These are phyloP conservation scores for Phthorimaea operculella DNA, from an alignment of 1,140 invertebrate species.

Conservation along the genomic window DNA sequence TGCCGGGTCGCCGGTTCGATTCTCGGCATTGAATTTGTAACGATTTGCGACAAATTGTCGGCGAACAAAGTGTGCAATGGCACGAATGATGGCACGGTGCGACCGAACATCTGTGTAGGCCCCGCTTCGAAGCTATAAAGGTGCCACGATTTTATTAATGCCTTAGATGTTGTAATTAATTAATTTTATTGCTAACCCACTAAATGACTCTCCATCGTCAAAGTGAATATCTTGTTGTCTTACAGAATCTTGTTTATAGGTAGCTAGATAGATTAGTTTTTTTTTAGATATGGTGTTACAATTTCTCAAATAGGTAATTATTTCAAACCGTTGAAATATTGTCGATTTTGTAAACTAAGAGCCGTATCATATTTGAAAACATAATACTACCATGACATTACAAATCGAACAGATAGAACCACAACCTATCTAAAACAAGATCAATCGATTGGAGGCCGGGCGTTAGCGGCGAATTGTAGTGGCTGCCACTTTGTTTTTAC, in stretches of 20 bases:
- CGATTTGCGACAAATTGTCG: constrained; percentile 21
- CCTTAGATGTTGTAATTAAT: neutral
- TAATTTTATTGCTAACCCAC: neutral
- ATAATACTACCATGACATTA: too few species aligned
- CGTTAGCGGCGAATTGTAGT: neutral
- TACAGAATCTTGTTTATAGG: too few species aligned
- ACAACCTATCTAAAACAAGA: too few species aligned
- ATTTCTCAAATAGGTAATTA: too few species aligned
- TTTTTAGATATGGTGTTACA: too few species aligned
- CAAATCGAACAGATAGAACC: too few species aligned
- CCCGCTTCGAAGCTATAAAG: neutral
- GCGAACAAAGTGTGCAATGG: constrained; percentile 16
- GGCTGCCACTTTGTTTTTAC: neutral
- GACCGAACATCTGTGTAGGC: neutral
- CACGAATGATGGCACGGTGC: constrained; percentile 14
- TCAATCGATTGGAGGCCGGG: too few species aligned
- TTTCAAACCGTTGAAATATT: too few species aligned
- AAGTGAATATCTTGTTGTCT: too few species aligned
- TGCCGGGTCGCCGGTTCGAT: constrained; percentile 16
- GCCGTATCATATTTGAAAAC: too few species aligned
- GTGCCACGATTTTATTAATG: neutral
- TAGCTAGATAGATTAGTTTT: too few species aligned
- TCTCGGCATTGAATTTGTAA: constrained; percentile 10
- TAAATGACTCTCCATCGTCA: neutral
- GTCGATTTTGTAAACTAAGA: too few species aligned